Conservation (phyloP, 2,888 invertebrate genomes). For the Cerceris ruficornis region DNA sequence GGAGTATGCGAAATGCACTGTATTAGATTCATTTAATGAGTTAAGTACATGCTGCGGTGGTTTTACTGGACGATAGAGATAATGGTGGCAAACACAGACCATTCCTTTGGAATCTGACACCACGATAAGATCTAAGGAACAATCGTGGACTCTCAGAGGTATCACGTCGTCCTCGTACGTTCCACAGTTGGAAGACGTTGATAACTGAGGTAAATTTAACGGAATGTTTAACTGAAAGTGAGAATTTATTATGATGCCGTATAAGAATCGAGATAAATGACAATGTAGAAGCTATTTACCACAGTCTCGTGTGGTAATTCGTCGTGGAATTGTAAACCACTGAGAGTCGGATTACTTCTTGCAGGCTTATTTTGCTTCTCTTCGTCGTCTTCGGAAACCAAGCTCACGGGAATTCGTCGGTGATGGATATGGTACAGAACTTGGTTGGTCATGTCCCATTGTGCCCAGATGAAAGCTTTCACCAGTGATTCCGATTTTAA, state of each 20-base stretch:
- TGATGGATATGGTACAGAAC: constrained; percentile 93
- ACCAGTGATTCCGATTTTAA: constrained; percentile 83
- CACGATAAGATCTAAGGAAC: constrained; percentile 90
- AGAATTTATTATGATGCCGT: background rate
- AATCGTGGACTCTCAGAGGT: constrained; percentile 91
- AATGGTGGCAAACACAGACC: constrained; percentile 91
- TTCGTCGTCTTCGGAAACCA: constrained; percentile 86
- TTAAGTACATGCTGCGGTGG: constrained; percentile 81
- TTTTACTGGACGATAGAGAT: constrained; percentile 88
- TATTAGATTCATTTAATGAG: constrained; percentile 83
- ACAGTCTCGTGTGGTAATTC: constrained; percentile 94
- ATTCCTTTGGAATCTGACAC: constrained; percentile 89
- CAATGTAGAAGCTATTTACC: constrained; percentile 82
- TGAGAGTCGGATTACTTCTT: constrained; percentile 86
- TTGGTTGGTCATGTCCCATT: constrained; percentile 91
- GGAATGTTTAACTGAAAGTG: constrained; percentile 90
- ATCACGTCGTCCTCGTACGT: constrained; percentile 92
- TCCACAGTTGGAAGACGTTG: constrained; percentile 85
- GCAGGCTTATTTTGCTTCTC: constrained; percentile 83
- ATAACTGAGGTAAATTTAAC: constrained; percentile 89
- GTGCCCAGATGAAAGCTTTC: constrained; percentile 91
- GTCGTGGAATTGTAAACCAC: constrained; percentile 93
- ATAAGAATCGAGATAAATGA: background rate
- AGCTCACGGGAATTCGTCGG: constrained; percentile 87
- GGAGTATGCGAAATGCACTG: constrained; percentile 93